Evolutionary conservation across 2,888 invertebrate species (phyloP), one percentile per base, ranked within the genome.

Genomic region (Alviniconcha strummeri): DNA sequence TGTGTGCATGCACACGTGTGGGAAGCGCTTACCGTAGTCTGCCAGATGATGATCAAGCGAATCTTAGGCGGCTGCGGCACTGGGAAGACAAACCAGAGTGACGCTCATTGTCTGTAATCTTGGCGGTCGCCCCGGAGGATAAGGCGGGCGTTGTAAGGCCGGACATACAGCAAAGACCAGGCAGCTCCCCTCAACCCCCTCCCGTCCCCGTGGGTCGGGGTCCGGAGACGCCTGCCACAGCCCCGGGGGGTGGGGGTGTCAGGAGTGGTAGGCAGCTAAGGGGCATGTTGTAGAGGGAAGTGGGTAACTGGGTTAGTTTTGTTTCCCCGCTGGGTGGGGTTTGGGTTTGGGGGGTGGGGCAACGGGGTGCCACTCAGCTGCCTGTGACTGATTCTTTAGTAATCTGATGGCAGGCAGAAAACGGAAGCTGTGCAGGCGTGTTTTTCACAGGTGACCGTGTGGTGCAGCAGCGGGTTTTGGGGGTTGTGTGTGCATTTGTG

Each of bases 31-130:
- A 36, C 36, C 36, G 36, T 36, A 36, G 36, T 36, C 54, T 82
- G 82, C 76, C 82, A 82, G 54, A 54, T 82, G 82, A 82, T 82
- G 82, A 82, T 64, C 60, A 54, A 57, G 17, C 64, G 75, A 82
- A 82, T 82, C 82, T 52, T 72, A 82, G 82, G 60, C 74, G 11
- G 75, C 82, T 75, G 67, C 74, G 74, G 82, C 74, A 17, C 36
- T 9, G 36, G 9, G 8, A 13, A 55, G 64, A 67, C 36, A 54
- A 82, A 76, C 76, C 64, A 82, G 67, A 82, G 64, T 67, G 55
- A 15, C 54, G 0, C 17, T 19, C 57, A 76, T 57, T 82, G 82
- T 82, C 82, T 82, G 82, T 57, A 76, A 76, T 82, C 76, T 75
- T 82, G 82, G 56, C 75, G 76, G 57, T 57, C 74, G 76, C 76